Conservation (phyloP, 2,113 vertebrate genomes). For the Oxyruncus cristatus region DNA sequence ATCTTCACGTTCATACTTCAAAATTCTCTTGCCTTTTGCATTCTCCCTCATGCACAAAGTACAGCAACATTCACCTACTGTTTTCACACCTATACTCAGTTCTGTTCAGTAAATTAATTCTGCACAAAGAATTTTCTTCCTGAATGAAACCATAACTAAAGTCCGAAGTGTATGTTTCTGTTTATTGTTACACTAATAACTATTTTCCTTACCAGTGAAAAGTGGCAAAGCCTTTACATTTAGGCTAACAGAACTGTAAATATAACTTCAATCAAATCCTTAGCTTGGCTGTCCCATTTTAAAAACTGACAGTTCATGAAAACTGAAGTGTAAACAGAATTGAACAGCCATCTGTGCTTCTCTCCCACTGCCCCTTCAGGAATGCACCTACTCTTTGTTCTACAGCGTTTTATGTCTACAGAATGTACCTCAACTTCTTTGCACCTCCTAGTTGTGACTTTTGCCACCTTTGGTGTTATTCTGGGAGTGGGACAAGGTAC, state of each 20-base stretch:
- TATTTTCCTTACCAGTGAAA: background rate
- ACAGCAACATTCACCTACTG: background rate
- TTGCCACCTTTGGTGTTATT: background rate
- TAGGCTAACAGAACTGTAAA: background rate
- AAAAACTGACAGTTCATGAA: background rate
- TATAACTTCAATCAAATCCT: background rate
- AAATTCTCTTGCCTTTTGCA: background rate
- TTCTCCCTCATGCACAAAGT: background rate
- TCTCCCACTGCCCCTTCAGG: background rate
- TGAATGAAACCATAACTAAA: background rate
- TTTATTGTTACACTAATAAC: background rate
- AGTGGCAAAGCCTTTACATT: background rate
- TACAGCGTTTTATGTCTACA: background rate
- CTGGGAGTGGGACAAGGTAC: background rate
- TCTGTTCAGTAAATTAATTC: background rate
- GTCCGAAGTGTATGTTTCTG: background rate
- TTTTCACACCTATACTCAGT: background rate
- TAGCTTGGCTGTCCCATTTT: background rate
- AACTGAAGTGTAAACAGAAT: background rate
- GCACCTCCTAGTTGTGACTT: background rate
- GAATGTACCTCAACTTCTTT: background rate
- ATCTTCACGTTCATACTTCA: background rate
- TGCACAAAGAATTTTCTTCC: background rate
- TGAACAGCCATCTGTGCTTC: background rate
- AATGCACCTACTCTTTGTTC: rapidly evolving